Base-by-base conservation (phyloP, 1,140 invertebrate species). In the Philotrypesis tridentata region DNA sequence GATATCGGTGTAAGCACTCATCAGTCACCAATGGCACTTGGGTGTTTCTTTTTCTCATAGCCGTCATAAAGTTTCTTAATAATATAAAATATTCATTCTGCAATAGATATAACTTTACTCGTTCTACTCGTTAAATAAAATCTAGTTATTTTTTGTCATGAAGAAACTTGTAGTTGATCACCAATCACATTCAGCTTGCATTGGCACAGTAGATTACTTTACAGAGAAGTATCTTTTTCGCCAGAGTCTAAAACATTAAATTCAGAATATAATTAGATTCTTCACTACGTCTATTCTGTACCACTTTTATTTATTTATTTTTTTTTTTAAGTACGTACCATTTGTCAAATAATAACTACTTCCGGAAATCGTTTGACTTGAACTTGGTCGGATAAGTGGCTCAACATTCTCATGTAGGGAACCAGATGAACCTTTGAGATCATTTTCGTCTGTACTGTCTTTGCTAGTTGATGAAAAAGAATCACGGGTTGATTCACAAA, bases 391-490 rank as follows among this genome's bases (percentile, higher is more conserved):
- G 63, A 86, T 82, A n/a, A 87, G 60, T 21, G 85, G 84, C n/a
- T 83, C 70, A 29, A 88, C 82, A 71, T 88, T 89, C 84, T 89
- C 88, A 78, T 88, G 88, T n/a, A 87, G 65, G 23, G 88, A 88
- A 82, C 84, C 83, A 11, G 72, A 85, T 7, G 87, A 88, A 40
- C 83, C 84, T 37, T 86, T 79, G 29, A 84, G 71, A 77, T 85
- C 84, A 63, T 83, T 84, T 12, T 85, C 83, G 33, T 80, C 83
- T 23, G 83, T 76, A 73, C 85, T 85, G 77, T 83, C 81, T 65
- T 84, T 84, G 70, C 76, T 85, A 25, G 75, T 82, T 70, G 67
- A 33, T 33, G 79, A 84, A 23, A 75, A 67, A 75, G 82, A 84
- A 65, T 85, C 79, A 31, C 68, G 80, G 6, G n/a, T 48, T 21